Percentiles rank a stretch among this genome's conserved stretches.
These are phyloP conservation scores for Drosophila aldrichi DNA, from an alignment of 2,888 invertebrate species.

Conservation along the genomic window DNA sequence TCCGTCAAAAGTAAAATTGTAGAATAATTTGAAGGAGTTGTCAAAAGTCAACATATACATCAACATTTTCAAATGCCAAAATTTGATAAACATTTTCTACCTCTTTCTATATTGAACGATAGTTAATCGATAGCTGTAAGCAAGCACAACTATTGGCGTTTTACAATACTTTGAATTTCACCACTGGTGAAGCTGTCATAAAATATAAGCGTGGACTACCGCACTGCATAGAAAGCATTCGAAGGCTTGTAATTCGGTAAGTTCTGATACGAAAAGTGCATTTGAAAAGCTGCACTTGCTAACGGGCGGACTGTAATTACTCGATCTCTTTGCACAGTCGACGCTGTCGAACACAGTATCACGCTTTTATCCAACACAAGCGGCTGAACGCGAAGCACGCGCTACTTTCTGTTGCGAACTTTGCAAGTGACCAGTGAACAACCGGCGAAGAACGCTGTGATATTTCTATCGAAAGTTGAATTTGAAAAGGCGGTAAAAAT, in stretches of 20 bases:
- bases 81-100: neutral
- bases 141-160: slow-evolving; percentile 4
- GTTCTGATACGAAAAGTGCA: neutral
- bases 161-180: slow-evolving; percentile 34
- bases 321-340: slow-evolving; percentile 8
- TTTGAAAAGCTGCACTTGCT: neutral
- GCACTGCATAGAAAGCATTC: slow-evolving; percentile 29
- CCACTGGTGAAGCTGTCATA: slow-evolving; percentile 36
- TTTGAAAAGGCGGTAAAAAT: slow-evolving; percentile 46
- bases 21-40: too few species aligned
- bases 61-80: too few species aligned
- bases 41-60: too few species aligned
- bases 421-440: slow-evolving; percentile 11
- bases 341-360: slow-evolving; percentile 5
- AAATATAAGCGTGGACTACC: slow-evolving; percentile 52
- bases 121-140: slow-evolving; percentile 19
- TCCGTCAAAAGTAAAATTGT: too few species aligned
- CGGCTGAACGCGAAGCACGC: slow-evolving; percentile 44
- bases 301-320: neutral
- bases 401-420: slow-evolving; percentile 24
- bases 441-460: slow-evolving; percentile 2
- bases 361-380: slow-evolving; percentile 16
- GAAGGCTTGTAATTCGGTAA: slow-evolving; percentile 35
- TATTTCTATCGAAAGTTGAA: slow-evolving; percentile 8
- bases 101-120: neutral